Base-by-base conservation (phyloP, 2,888 invertebrate species). In the Ephialtes manifestator region DNA sequence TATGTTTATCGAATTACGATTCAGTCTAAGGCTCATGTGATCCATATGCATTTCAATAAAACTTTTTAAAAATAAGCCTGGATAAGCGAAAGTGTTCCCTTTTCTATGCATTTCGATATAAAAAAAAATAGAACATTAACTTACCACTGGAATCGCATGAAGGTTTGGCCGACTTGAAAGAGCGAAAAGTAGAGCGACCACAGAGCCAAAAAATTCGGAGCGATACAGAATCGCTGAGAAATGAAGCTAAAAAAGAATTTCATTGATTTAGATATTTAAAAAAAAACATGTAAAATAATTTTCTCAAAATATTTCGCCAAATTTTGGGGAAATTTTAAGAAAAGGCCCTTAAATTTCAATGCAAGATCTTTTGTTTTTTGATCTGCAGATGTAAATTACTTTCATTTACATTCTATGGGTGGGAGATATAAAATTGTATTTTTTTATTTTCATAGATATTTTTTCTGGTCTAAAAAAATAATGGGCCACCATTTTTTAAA, bases 121-220 rank as follows among this genome's bases (percentile, higher is more conserved):
- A 2, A 46, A 46, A 15, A n/a, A 28, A 24, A 4, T 11, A n/a
- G 15, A 51, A 39, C 39, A 2, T 39, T 10, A 39, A 39, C 39
- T 39, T 51, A n/a, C 35, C n/a, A 35, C 3, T 63, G 31, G 65
- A 96, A 96, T 95, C 95, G 96, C 90, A 97, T 95, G 93, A 97
- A 97, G 68, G 96, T 95, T 93, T 97, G 97, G 18, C 97, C 97
- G 88, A 97, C 95, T 94, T 97, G 96, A 90, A 96, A 96, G n/a
- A 97, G 92, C 0, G 97, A 97, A 90, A 96, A 96, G 93, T 97
- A 97, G 1, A 96, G 92, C 18, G 95, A 94, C 97, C 97, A 97
- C 35, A 97, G 94, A 4, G 95, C 93, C 28, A 95, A 95, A 93
- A 96, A 97, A 58, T 95, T 94, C 31, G 96, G 95, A 55, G 96